Evolutionary conservation across 2,888 invertebrate genomes (phyloP).

Genomic region (Oscheius sp.): DNA sequence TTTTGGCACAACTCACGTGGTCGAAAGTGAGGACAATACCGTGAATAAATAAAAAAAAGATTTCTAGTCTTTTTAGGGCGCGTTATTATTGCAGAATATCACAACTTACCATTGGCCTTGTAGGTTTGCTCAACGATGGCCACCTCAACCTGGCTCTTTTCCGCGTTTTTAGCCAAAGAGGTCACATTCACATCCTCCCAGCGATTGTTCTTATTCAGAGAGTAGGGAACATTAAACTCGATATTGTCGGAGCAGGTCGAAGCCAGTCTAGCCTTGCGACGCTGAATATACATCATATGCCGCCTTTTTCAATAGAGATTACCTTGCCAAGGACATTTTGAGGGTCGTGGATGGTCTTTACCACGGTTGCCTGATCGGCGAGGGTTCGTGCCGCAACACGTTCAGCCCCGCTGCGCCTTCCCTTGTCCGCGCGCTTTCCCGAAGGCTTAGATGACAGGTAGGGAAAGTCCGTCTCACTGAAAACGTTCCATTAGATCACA

Average conservation of each 20-base stretch:
- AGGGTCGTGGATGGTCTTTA: constrained; percentile 56
- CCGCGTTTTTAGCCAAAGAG: constrained; percentile 25
- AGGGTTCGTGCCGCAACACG: constrained; percentile 42
- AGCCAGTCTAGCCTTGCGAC: constrained; percentile 63
- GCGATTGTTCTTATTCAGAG: constrained; percentile 67
- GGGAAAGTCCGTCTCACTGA: constrained; percentile 65
- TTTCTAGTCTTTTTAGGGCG: not conserved
- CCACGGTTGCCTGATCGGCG: constrained; percentile 45
- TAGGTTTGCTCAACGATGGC: constrained; percentile 31
- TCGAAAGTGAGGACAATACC: not conserved
- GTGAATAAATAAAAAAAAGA: not conserved
- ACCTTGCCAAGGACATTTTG: constrained; percentile 37
- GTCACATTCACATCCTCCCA: constrained; percentile 57
- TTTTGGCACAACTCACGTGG: constrained; percentile 24
- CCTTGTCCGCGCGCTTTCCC: constrained; percentile 59
- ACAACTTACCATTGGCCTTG: constrained; percentile 29
- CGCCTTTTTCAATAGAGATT: not conserved
- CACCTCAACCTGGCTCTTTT: constrained; percentile 19
- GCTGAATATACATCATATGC: constrained; percentile 41
- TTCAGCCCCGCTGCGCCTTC: constrained; percentile 52
- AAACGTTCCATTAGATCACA: constrained; percentile 32
- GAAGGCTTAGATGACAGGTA: constrained; percentile 55
- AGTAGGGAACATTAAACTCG: constrained; percentile 62
- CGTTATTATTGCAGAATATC: not conserved
- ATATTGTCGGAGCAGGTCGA: constrained; percentile 64